These are phyloP conservation scores for Telenomus remus DNA, from an alignment of 1,140 invertebrate genomes.

Conservation along the genomic window DNA sequence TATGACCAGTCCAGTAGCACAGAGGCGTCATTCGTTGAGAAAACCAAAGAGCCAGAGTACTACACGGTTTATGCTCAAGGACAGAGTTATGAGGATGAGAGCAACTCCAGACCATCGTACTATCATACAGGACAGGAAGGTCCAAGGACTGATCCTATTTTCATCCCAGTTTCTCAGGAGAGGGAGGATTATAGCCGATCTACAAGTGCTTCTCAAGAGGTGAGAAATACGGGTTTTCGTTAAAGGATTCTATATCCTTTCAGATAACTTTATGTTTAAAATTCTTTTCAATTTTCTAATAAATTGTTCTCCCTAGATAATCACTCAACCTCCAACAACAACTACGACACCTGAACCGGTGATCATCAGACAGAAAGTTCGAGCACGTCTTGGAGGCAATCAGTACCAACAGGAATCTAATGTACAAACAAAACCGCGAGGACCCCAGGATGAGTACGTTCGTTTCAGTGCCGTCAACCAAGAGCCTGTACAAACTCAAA, in stretches of 20 bases:
- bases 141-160: slow-evolving; percentile 48
- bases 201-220: slow-evolving; percentile 52
- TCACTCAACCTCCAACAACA: slow-evolving; percentile 35
- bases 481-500: slow-evolving; percentile 40
- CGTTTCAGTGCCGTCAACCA: slow-evolving; percentile 71
- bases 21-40: slow-evolving; percentile 45
- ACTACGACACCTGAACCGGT: slow-evolving; percentile 63
- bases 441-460: slow-evolving; percentile 70
- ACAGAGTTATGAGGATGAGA: slow-evolving; percentile 38
- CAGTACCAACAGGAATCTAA: slow-evolving; percentile 64
- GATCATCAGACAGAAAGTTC: slow-evolving; percentile 66
- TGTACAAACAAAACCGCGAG: slow-evolving; percentile 66
- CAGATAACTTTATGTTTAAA: too few species aligned
- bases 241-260: too few species aligned
- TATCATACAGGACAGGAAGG: slow-evolving; percentile 37
- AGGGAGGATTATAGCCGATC: slow-evolving; percentile 57
- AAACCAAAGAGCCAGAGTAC: slow-evolving; percentile 52
- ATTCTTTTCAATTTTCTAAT: too few species aligned
- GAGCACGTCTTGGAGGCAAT: slow-evolving; percentile 56
- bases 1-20: slow-evolving; percentile 57
- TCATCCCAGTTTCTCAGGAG: slow-evolving; percentile 56
- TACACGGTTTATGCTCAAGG: slow-evolving; percentile 26
- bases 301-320: slow-evolving; percentile 7
- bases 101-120: slow-evolving; percentile 16
- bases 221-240: slow-evolving; percentile 13